These are phyloP conservation scores for Rhinatrema bivittatum DNA, from an alignment of 2,797 vertebrate genomes.

Conservation along the genomic window DNA sequence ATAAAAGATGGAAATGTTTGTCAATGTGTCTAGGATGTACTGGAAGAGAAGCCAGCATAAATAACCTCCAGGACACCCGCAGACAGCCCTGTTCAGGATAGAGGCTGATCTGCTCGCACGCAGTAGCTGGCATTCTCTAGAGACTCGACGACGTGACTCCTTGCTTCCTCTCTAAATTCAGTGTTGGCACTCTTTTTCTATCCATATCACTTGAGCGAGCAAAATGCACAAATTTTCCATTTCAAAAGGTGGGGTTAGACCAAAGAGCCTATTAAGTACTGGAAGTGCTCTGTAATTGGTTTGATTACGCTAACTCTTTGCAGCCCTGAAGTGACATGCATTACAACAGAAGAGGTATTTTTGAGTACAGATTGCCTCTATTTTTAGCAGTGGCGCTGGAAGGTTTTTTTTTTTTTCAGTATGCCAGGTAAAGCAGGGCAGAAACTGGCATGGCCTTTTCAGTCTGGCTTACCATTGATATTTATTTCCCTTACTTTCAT, in stretches of 20 bases:
- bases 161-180: no score
- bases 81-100: no score
- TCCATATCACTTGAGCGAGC: no score
- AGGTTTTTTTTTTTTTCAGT: constrained; percentile 24
- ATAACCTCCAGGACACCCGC: no score
- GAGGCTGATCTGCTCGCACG: no score
- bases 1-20: no score
- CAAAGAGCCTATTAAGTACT: constrained; percentile 37
- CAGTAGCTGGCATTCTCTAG: no score
- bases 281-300: constrained; percentile 49
- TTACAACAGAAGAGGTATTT: constrained; percentile 42
- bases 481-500: neutral
- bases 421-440: neutral
- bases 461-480: neutral
- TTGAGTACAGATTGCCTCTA: constrained; percentile 39
- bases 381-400: constrained; percentile 48
- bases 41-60: no score
- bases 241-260: constrained; percentile 44
- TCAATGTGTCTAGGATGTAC: no score
- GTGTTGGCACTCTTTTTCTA: no score
- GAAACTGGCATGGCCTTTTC: constrained; percentile 1
- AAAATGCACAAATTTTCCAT: constrained; percentile 45
- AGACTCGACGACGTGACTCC: no score
- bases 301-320: constrained; percentile 48
- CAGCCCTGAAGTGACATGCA: constrained; percentile 34